Conservation (phyloP, 2,888 invertebrate species). For the Heliconius ismenius region DNA sequence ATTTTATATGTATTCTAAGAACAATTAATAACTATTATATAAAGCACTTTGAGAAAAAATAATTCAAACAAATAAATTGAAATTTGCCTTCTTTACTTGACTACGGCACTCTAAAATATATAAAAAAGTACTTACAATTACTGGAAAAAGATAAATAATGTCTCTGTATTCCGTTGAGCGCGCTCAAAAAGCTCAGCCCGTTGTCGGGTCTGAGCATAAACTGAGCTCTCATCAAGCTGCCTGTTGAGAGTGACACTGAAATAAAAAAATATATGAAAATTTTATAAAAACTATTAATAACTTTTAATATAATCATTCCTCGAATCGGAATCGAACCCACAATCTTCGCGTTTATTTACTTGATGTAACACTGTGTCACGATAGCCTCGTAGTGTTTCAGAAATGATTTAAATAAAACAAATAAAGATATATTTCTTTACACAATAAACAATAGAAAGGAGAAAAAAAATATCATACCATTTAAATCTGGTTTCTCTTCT, state of each 20-base stretch:
- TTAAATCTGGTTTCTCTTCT: constrained; percentile 46
- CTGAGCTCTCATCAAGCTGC: constrained; percentile 61
- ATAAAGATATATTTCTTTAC: too few relatives aligned
- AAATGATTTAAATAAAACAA: too few relatives aligned
- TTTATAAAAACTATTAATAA: too few relatives aligned
- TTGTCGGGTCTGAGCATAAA: constrained; percentile 43
- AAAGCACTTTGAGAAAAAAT: too few relatives aligned
- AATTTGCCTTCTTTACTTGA: neutral
- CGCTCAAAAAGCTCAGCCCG: constrained; percentile 49
- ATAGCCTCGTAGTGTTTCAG: too few relatives aligned
- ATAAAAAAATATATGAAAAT: neutral
- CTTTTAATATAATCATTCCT: neutral
- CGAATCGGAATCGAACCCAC: too few relatives aligned
- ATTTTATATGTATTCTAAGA: too few relatives aligned
- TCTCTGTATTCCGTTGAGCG: constrained; percentile 54
- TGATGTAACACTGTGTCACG: too few relatives aligned
- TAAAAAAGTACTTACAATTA: constrained; percentile 50
- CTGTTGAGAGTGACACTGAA: constrained; percentile 61
- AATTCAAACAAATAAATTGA: too few relatives aligned
- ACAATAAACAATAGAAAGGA: too few relatives aligned
- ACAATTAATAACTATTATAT: too few relatives aligned
- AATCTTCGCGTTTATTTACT: too few relatives aligned
- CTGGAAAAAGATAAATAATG: constrained; percentile 58
- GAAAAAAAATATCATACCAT: constrained; percentile 52
- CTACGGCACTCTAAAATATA: neutral